Base-by-base conservation (phyloP, 2,888 invertebrate genomes). In the Parascotia fuliginaria region DNA sequence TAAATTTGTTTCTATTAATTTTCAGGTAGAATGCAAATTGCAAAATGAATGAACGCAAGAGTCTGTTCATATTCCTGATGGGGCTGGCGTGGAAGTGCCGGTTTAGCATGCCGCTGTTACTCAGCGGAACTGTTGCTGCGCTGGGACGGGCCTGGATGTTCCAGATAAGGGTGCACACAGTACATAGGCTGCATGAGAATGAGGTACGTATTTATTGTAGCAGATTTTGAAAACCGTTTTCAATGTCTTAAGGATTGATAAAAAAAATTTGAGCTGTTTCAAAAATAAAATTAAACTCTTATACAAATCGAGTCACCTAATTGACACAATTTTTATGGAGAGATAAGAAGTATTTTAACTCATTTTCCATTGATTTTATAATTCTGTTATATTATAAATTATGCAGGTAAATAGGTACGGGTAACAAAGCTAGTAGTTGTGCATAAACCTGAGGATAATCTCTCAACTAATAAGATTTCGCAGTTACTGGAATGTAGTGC, bases 121-220 rank as follows among this genome's bases (percentile, higher is more conserved):
- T 92, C 37, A 89, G 89, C 60, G 87, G 92, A 32, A 87, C 90
- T 0, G 86, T 89, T 39, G 92, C 92, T 1, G 72, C 86, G 48
- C 84, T 92, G 15, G 92, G 92, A 28, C 83, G 90, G 53, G 92
- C 92, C 9, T 92, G 90, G 86, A 90, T 92, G 87, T 87, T 92
- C 74, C 92, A 92, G 73, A 90, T 92, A 22, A 62, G 91, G 3
- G 87, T 92, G 0, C 89, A 89, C 32, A 92, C 90, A 0, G 85
- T 89, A 5, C 85, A 85, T 28, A 66, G 84, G 9, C 69, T 91
- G 29, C 82, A 84, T 31, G 90, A 90, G 48, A 81, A 83, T 34
- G 89, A 90, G 83, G 90, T 87, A 29, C 12, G 2, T 14, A n/a
- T 9, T 11, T n/a, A 27, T n/a, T 31, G 3, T 9, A 7, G 0